These are phyloP conservation scores for Thamnophis sirtalis DNA, from an alignment of 2,113 vertebrate species.

Conservation along the genomic window DNA sequence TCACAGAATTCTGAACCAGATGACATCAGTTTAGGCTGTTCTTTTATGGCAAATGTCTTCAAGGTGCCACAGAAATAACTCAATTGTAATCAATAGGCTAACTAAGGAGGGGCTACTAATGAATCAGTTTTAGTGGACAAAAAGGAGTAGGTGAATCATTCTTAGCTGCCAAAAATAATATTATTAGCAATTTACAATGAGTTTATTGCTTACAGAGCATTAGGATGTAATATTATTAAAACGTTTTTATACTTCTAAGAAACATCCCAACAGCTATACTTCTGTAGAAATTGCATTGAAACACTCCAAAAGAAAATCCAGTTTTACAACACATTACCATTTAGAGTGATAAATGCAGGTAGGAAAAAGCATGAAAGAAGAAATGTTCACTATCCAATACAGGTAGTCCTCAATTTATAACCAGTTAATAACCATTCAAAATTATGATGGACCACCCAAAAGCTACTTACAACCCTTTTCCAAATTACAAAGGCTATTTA, in stretches of 20 bases:
- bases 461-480: not conserved
- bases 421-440: too few species aligned
- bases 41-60: not conserved
- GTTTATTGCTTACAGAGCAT: not conserved
- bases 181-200: not conserved
- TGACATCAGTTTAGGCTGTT: not conserved
- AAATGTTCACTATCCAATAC: not conserved
- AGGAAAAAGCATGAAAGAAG: not conserved
- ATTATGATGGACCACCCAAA: not conserved
- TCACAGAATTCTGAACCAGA: not conserved
- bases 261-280: not conserved
- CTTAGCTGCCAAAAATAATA: not conserved
- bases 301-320: not conserved
- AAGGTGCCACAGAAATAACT: not conserved
- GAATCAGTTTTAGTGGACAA: not conserved
- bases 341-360: not conserved
- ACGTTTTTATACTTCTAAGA: not conserved
- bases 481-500: not conserved
- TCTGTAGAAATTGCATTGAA: not conserved
- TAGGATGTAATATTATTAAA: not conserved
- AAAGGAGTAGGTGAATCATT: not conserved
- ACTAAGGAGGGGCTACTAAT: not conserved
- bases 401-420: not conserved
- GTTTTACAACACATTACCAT: too few species aligned
- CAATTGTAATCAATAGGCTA: not conserved